phyloP scores from a whole-genome alignment of 2,888 invertebrate species.

The Lepidocyrtinus sp. region DNA sequence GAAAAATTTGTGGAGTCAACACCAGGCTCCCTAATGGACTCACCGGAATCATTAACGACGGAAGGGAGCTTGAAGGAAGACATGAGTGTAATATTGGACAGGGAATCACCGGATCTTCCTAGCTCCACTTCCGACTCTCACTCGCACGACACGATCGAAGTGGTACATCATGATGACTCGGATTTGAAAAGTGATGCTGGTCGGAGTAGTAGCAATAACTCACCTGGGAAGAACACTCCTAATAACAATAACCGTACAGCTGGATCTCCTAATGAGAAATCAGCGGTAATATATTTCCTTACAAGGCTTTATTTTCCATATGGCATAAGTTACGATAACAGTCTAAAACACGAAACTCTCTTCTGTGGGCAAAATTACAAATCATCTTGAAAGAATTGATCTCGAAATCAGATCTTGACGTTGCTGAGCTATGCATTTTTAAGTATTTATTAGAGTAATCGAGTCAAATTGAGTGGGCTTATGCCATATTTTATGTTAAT shows the following conservation, averaged over 20 bases:
- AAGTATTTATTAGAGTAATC: background rate
- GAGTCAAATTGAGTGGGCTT: no score
- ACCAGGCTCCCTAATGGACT: constrained; percentile 67
- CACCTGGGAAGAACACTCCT: constrained; percentile 59
- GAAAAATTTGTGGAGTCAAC: constrained; percentile 80
- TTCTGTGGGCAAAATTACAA: background rate
- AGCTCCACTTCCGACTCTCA: constrained; percentile 75
- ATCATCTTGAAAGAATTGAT: background rate
- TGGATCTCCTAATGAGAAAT: constrained; percentile 65
- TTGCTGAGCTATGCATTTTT: background rate
- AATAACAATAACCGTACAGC: constrained; percentile 59
- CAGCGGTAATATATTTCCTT: constrained; percentile 66
- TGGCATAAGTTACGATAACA: background rate
- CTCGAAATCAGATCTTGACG: background rate
- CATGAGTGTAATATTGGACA: constrained; percentile 65
- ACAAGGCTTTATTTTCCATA: background rate
- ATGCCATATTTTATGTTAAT: background rate
- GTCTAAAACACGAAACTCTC: background rate
- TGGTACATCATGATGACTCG: constrained; percentile 66
- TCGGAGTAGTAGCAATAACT: constrained; percentile 53
- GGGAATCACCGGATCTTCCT: constrained; percentile 73
- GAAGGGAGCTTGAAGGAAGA: constrained; percentile 65
- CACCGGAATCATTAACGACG: constrained; percentile 66
- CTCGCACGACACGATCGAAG: constrained; percentile 72
- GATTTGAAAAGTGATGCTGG: constrained; percentile 68